These are phyloP conservation scores for Catharus ustulatus DNA, from an alignment of 2,797 vertebrate genomes.

Conservation along the genomic window DNA sequence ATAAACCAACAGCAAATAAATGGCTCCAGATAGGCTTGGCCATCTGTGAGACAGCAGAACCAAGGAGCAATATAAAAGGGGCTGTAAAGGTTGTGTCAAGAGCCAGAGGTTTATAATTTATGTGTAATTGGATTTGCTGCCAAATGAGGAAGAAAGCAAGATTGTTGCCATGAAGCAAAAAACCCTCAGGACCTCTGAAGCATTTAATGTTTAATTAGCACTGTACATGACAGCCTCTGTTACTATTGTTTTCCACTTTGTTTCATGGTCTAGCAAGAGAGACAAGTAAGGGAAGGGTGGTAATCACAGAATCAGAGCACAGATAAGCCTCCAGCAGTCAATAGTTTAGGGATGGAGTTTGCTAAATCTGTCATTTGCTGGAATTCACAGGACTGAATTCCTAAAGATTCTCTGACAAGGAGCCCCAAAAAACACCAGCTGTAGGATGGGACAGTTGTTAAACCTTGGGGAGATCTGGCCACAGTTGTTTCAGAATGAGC, in stretches of 20 bases:
- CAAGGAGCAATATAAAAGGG: background rate
- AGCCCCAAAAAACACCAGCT: background rate
- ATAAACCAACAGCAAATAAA: background rate
- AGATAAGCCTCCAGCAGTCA: background rate
- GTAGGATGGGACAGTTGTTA: background rate
- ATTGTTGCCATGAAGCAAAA: background rate
- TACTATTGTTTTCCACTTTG: background rate
- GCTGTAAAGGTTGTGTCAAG: background rate
- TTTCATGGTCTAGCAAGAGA: background rate
- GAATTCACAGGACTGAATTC: background rate
- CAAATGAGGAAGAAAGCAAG: background rate
- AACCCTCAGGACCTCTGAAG: background rate
- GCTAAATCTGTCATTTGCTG: background rate
- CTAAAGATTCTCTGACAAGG: background rate
- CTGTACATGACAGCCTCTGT: background rate
- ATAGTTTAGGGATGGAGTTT: background rate
- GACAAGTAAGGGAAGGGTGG: background rate
- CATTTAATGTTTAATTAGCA: background rate
- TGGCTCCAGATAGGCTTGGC: background rate
- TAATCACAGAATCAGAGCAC: background rate
- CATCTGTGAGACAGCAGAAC: background rate
- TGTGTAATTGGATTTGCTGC: background rate
- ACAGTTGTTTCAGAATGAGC: background rate
- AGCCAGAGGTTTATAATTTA: background rate
- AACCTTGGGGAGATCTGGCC: background rate